Percentiles rank a stretch among this genome's conserved stretches.
Conservation (phyloP, 1,140 invertebrate species). For the Bactericera cockerelli region DNA sequence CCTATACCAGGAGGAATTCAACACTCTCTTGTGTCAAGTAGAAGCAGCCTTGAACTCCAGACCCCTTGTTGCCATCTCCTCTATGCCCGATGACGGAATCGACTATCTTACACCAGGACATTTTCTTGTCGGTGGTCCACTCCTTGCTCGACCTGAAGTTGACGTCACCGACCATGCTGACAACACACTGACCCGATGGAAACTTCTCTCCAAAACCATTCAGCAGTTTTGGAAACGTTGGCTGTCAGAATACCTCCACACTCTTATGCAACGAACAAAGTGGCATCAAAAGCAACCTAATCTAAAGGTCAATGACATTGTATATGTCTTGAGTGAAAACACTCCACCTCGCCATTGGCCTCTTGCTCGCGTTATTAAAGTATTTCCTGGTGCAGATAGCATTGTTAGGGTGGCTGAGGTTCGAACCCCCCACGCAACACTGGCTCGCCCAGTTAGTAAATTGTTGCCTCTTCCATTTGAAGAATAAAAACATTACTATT, state of each 20-base stretch:
- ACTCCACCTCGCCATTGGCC: background rate
- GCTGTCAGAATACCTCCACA: background rate
- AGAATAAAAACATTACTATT: too few species aligned
- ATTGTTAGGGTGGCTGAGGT: slow-evolving; percentile 10
- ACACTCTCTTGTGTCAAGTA: slow-evolving; percentile 24
- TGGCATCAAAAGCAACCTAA: background rate
- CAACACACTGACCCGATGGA: background rate
- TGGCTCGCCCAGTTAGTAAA: background rate
- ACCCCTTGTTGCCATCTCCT: slow-evolving; percentile 21
- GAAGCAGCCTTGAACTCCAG: slow-evolving; percentile 28
- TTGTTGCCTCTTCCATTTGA: slow-evolving; percentile 8
- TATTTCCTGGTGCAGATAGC: background rate
- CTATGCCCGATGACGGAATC: background rate
- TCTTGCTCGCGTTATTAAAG: background rate
- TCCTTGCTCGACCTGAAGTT: slow-evolving; percentile 11
- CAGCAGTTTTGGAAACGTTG: slow-evolving; percentile 11
- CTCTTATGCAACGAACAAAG: background rate
- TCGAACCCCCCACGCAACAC: background rate
- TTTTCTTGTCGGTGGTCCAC: too few species aligned
- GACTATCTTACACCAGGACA: too few species aligned
- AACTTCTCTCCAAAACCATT: background rate
- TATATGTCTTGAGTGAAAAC: background rate
- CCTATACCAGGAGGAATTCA: slow-evolving; percentile 25
- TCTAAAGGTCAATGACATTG: background rate
- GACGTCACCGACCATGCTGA: background rate